A percentile compares a stretch with the other conserved stretches of the same genome.
Conservation (phyloP, 2,797 vertebrate genomes). For the Diceros bicornis region DNA sequence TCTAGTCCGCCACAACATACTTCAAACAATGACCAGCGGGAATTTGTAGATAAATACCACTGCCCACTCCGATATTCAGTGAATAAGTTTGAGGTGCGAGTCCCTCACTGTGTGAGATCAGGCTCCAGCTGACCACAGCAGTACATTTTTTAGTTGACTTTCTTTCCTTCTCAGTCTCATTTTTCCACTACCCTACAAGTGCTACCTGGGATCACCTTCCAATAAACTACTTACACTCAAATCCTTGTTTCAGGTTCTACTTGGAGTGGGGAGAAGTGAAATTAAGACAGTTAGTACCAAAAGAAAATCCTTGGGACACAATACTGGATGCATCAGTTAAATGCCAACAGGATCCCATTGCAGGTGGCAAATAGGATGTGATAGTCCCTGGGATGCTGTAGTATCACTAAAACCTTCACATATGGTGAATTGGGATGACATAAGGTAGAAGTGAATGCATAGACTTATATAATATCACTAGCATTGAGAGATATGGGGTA, state of each 20-base stretch:
- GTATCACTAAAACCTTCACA: background rate
- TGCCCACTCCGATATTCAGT: background rate
- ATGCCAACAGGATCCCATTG: background rate
- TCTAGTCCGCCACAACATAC: background rate
- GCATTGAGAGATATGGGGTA: background rate
- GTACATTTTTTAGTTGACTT: background rate
- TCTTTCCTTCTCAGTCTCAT: background rate
- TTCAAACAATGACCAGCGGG: background rate
- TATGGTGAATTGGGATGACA: background rate
- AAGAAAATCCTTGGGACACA: background rate
- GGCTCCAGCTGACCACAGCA: background rate
- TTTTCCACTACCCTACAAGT: background rate
- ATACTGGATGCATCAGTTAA: background rate
- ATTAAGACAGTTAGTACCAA: background rate
- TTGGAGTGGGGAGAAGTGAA: background rate
- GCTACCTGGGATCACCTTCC: background rate
- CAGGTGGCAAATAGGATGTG: background rate
- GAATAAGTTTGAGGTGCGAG: background rate
- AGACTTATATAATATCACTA: background rate
- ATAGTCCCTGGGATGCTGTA: background rate
- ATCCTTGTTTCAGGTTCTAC: background rate
- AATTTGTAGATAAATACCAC: background rate
- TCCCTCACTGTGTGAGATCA: background rate
- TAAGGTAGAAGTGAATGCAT: background rate
- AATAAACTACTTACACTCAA: background rate